phyloP scores from a whole-genome alignment of 2,797 vertebrate species.

The Tympanoctomys barrerae region DNA sequence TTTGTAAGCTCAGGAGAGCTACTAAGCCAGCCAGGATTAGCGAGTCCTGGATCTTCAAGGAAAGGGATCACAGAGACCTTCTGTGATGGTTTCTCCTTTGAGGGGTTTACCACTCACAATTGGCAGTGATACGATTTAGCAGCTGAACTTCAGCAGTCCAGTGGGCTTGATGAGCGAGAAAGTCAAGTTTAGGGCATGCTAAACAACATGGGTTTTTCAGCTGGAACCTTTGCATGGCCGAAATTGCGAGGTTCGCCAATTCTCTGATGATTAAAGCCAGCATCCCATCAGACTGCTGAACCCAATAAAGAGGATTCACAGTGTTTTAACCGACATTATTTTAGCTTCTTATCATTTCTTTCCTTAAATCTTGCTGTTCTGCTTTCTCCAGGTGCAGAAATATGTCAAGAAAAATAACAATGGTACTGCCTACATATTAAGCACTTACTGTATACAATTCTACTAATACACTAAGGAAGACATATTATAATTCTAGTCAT shows the following conservation, averaged over 20 bases:
- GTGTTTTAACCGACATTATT: neutral
- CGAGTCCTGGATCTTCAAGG: neutral
- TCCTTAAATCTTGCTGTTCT: neutral
- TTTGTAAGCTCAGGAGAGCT: neutral
- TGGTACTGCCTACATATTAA: neutral
- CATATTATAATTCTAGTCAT: neutral
- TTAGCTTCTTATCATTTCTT: conserved; percentile 4
- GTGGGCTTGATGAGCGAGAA: neutral
- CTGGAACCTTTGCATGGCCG: neutral
- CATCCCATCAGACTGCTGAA: neutral
- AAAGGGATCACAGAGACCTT: neutral
- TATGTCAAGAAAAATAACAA: conserved; percentile 16
- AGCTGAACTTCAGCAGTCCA: neutral
- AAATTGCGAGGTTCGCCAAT: neutral
- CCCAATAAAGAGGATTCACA: neutral
- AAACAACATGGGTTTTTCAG: neutral
- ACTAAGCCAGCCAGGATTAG: neutral
- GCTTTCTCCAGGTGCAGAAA: neutral
- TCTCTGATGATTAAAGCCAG: neutral
- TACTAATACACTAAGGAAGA: neutral
- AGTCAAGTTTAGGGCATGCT: neutral
- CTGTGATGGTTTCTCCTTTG: neutral
- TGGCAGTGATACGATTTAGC: neutral
- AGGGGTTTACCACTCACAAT: neutral
- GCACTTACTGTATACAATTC: neutral